Base-by-base conservation (phyloP, 2,888 invertebrate genomes). In the Disparrhopalites patrizii region DNA sequence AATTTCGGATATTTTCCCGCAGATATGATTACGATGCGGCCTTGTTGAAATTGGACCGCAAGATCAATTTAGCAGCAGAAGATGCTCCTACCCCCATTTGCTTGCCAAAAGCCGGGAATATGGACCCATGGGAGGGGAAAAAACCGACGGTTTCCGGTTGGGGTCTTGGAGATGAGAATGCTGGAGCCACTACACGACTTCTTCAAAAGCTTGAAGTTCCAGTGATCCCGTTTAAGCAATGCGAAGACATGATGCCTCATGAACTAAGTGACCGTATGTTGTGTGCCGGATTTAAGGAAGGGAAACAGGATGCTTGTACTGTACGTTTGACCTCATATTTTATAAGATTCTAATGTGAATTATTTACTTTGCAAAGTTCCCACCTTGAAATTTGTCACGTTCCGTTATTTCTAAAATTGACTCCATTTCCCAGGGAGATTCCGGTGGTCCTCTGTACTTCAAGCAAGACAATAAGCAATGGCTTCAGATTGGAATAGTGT, bases 51-150 rank as follows among this genome's bases (percentile, higher is more conserved):
- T 38, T 74, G 31, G 70, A 69, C 8, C 43, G 62, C 31, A 73
- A 71, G 60, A 69, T 74, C 18, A 65, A 72, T 13, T 50, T 74
- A 4, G 15, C 36, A 3, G 66, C 40, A 0, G 47, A 64, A 5
- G 68, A 73, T 51, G 65, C 72, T 8, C 70, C 70, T 1, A 71
- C 73, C 0, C 74, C 74, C 2, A 65, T 74, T 30, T 74, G 74
- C 58, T 62, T 74, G 3, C 72, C 74, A 1, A 56, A 68, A 0
- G 47, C 47, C 1, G 20, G 43, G 3, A 47, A 38, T 3, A 56
- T 23, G 25, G 23, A 55, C 0, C 27, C 28, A 0, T 68, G 36
- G 23, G 65, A 65, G 1, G 66, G 57, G 1, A 47, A 61, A 58
- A 61, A 28, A 2, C 52, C 70, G 15, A 56, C 31, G 1, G 71